Evolutionary conservation across 2,888 invertebrate species (phyloP).

Genomic region (Cyaniris semiargus): DNA sequence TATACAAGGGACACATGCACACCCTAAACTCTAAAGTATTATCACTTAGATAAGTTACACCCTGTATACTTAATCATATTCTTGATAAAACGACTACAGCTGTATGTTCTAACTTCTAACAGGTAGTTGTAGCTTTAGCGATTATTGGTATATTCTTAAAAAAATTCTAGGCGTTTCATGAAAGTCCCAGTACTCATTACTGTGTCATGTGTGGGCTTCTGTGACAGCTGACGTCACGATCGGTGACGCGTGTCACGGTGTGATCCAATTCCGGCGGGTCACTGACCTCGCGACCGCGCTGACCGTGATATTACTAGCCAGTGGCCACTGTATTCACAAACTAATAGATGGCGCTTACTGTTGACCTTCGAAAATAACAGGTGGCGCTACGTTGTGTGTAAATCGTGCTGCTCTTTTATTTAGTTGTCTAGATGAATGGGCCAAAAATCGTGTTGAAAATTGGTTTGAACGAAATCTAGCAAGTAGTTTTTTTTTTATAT

Average conservation of each 20-base stretch:
- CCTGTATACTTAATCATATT: too few species aligned
- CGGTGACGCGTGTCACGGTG: conserved; percentile 22
- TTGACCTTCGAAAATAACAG: neutral
- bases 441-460: too few species aligned
- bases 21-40: too few species aligned
- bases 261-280: conserved; percentile 38
- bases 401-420: neutral
- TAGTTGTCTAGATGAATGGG: neutral
- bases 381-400: neutral
- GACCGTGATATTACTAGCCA: conserved; percentile 9
- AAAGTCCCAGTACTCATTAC: neutral
- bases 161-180: neutral
- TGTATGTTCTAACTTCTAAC: too few species aligned
- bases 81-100: too few species aligned
- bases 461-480: too few species aligned
- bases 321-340: neutral
- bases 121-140: too few species aligned
- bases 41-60: too few species aligned
- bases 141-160: too few species aligned
- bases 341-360: neutral
- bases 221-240: conserved; percentile 9
- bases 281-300: conserved; percentile 37
- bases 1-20: too few species aligned
- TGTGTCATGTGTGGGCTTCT: neutral
- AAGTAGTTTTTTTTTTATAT: too few species aligned